phyloP scores from a whole-genome alignment of 2,797 vertebrate species.

The Balearica regulorum region DNA sequence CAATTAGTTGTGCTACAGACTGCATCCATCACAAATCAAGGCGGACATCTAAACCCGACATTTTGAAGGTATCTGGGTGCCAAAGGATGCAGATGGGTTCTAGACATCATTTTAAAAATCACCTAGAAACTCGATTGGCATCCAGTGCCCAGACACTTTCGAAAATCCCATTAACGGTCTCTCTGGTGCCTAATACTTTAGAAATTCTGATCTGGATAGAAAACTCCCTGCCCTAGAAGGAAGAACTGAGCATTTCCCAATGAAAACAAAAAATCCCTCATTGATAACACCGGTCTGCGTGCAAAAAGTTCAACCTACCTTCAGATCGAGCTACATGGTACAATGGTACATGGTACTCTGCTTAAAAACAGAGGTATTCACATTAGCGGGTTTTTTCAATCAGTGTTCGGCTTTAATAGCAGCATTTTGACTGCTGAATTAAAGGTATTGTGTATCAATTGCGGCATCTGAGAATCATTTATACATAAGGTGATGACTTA shows the following conservation, averaged over 20 bases:
- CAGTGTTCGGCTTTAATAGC: constrained; percentile 3
- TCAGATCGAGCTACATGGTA: not conserved
- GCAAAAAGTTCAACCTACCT: not conserved
- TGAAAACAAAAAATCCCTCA: not conserved
- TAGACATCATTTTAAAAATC: constrained; percentile 18
- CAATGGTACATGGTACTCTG: not conserved
- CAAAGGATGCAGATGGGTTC: constrained; percentile 31
- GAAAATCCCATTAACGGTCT: constrained; percentile 9
- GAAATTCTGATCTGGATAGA: not conserved
- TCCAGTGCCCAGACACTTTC: not conserved
- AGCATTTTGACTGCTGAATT: not conserved
- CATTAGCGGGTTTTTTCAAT: not conserved
- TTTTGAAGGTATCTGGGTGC: constrained; percentile 6
- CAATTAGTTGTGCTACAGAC: constrained; percentile 49
- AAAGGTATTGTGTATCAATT: constrained; percentile 7
- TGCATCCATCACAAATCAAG: not conserved
- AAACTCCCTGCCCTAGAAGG: not conserved
- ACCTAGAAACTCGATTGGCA: constrained; percentile 2
- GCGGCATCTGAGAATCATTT: not conserved
- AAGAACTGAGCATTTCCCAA: not conserved
- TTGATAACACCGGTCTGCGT: not conserved
- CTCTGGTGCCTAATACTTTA: not conserved
- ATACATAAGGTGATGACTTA: not conserved
- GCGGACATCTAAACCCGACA: not conserved
- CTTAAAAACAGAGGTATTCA: not conserved